phyloP scores from a whole-genome alignment of 1,140 invertebrate genomes.

The Bombus ignitus region DNA sequence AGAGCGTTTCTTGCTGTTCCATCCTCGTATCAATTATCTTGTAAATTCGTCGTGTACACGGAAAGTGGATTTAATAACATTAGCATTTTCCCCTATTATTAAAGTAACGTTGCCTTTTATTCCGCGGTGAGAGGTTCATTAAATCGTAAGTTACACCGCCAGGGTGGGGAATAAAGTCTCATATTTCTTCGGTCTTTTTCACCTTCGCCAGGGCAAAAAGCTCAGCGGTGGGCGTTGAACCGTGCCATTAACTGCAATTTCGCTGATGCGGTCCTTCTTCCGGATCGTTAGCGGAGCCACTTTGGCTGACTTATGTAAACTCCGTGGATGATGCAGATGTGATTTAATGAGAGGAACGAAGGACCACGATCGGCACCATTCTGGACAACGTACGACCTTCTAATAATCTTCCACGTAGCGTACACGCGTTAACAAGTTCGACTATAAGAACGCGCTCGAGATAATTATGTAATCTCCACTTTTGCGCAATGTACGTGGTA shows the following conservation, averaged over 20 bases:
- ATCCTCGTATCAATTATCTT: constrained; percentile 34
- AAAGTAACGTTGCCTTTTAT: constrained; percentile 54
- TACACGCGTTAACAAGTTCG: neutral
- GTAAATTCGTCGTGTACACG: constrained; percentile 16
- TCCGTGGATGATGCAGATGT: constrained; percentile 64
- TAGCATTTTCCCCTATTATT: constrained; percentile 54
- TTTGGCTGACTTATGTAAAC: constrained; percentile 72
- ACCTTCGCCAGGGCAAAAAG: constrained; percentile 68
- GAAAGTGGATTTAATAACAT: constrained; percentile 61
- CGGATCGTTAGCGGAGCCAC: constrained; percentile 72
- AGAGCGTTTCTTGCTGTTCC: neutral
- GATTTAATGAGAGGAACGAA: constrained; percentile 63
- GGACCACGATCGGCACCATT: constrained; percentile 18
- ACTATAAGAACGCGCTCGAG: neutral
- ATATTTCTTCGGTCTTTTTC: constrained; percentile 68
- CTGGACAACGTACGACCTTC: neutral
- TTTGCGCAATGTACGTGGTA: neutral
- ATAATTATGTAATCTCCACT: neutral
- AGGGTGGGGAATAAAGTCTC: constrained; percentile 60
- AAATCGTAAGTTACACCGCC: constrained; percentile 59
- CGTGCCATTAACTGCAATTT: constrained; percentile 75
- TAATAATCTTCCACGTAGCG: neutral
- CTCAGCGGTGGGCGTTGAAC: constrained; percentile 71
- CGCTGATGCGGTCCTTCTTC: constrained; percentile 72
- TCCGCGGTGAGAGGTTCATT: constrained; percentile 57